Evolutionary conservation across 30 jellyfish, hydroid and myxozoan species (phyloP).

Genomic region (Aurelia sp.): DNA sequence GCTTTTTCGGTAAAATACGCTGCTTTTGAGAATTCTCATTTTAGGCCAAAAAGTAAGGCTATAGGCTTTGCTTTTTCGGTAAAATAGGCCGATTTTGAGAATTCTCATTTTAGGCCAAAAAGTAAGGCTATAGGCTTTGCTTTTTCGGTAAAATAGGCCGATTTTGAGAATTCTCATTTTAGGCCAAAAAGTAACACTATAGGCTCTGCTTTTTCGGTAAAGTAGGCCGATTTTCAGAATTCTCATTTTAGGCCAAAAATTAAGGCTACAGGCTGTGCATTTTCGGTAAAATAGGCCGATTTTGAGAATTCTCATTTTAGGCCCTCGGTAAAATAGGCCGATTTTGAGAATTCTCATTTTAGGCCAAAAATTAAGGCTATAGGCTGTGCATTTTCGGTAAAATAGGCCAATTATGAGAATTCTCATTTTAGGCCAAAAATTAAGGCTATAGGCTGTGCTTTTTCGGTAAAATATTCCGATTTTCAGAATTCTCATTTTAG

Average conservation of each 20-base stretch:
- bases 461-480: not conserved
- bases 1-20: not conserved
- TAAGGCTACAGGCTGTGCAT: not conserved
- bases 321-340: not conserved
- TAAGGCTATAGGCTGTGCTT: not conserved
- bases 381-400: not conserved
- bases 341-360: too few species aligned
- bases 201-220: not conserved
- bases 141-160: not conserved
- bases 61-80: not conserved
- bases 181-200: not conserved
- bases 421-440: not conserved
- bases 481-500: not conserved
- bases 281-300: not conserved
- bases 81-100: not conserved
- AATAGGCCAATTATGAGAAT: not conserved
- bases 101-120: not conserved
- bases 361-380: too few species aligned
- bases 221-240: not conserved
- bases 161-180: not conserved
- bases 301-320: not conserved
- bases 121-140: not conserved
- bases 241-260: not conserved
- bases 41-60: not conserved
- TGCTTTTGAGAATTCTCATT: not conserved